Evolutionary conservation across 2,888 invertebrate genomes (phyloP).

Genomic region (Therioaphis trifolii): DNA sequence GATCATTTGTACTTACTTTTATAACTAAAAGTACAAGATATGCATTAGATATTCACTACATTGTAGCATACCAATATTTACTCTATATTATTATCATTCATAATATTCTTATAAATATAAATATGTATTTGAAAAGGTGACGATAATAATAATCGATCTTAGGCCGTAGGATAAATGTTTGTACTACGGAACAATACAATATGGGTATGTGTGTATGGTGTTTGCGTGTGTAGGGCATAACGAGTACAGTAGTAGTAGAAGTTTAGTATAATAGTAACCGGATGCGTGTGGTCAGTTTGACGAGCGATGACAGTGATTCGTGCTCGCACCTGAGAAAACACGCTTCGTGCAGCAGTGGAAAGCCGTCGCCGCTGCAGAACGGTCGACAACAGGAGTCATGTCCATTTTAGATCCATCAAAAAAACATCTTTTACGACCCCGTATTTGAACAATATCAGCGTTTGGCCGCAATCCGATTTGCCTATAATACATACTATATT

Average conservation of each 20-base stretch:
- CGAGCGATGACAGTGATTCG: conserved; percentile 53
- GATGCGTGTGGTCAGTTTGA: conserved; percentile 62
- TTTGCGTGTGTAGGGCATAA: no score
- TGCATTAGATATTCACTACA: no score
- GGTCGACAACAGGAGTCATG: conserved; percentile 55
- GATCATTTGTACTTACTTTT: no score
- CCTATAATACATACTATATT: not conserved
- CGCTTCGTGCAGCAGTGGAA: not conserved
- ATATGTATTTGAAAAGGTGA: not conserved
- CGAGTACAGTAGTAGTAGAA: not conserved
- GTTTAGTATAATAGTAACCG: conserved; percentile 12
- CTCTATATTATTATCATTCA: conserved; percentile 9
- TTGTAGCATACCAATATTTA: not conserved
- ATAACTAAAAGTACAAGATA: no score
- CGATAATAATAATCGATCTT: conserved; percentile 34
- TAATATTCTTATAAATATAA: not conserved
- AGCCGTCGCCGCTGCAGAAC: not conserved
- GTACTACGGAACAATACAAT: conserved; percentile 42
- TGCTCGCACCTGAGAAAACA: conserved; percentile 61
- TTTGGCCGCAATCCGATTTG: conserved; percentile 21
- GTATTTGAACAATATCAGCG: not conserved
- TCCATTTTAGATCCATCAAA: conserved; percentile 53
- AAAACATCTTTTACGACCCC: conserved; percentile 7
- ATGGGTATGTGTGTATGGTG: no score
- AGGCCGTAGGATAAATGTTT: conserved; percentile 44